Evolutionary conservation across 1,140 invertebrate genomes (phyloP).

Genomic region (Zeugodacus cucurbitae): DNA sequence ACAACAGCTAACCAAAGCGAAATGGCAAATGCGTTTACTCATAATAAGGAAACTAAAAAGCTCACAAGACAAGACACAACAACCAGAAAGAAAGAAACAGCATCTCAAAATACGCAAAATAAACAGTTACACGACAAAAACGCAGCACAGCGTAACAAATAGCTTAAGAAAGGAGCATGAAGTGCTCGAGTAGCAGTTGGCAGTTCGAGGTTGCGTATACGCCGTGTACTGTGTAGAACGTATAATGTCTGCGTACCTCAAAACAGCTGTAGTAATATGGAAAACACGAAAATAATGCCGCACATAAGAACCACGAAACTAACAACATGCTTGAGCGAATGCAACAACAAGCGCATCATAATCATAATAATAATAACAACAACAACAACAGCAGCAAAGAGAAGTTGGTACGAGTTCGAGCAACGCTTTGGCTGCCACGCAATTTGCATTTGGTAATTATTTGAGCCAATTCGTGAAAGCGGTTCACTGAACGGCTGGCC

Average conservation of each 20-base stretch:
- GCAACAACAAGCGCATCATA: neutral
- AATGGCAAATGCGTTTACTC: neutral
- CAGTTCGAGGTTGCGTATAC: neutral
- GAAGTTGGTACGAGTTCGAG: neutral
- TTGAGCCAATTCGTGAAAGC: slow-evolving; percentile 10
- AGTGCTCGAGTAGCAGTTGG: neutral
- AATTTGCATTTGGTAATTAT: slow-evolving; percentile 37
- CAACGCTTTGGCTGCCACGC: neutral
- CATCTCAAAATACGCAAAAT: neutral
- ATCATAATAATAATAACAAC: neutral
- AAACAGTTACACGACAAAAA: neutral
- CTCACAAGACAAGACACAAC: neutral
- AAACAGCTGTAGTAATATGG: neutral
- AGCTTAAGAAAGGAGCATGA: neutral
- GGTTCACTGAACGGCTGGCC: neutral
- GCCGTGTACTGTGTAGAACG: neutral
- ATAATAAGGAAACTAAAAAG: neutral
- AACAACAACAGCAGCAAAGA: neutral
- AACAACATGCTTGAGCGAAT: neutral
- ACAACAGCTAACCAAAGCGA: neutral
- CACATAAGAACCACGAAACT: neutral
- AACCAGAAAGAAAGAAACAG: neutral
- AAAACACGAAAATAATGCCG: neutral
- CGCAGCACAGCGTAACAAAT: slow-evolving; percentile 22
- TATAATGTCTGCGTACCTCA: neutral